Evolutionary conservation across 2,113 vertebrate species (phyloP).

Genomic region (Dasyurus viverrinus): DNA sequence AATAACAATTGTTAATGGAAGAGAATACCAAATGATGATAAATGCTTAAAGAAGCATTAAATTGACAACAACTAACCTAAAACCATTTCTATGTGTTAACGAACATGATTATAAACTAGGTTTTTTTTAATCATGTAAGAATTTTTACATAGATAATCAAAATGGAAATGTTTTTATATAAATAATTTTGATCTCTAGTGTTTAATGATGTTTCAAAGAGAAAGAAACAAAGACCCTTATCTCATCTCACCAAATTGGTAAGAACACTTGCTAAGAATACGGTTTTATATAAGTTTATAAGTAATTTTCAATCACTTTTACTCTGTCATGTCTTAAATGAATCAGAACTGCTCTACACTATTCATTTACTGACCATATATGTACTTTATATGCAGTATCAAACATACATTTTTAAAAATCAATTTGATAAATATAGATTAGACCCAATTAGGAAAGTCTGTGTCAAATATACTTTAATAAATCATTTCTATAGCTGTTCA

Average conservation of each 20-base stretch:
- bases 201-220: slow-evolving; percentile 2
- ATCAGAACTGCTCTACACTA: background rate
- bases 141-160: background rate
- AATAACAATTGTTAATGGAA: slow-evolving; percentile 58
- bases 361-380: background rate
- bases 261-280: slow-evolving; percentile 11
- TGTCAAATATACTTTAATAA: slow-evolving; percentile 3
- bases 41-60: slow-evolving; percentile 21
- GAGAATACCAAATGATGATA: slow-evolving; percentile 13
- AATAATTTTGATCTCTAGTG: background rate
- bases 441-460: background rate
- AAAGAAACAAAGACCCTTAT: background rate
- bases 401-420: slow-evolving; percentile 1
- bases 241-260: background rate
- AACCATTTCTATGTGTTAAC: slow-evolving; percentile 25
- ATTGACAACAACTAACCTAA: background rate
- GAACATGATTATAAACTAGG: background rate
- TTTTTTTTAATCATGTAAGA: background rate
- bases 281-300: background rate
- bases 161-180: background rate
- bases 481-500: background rate
- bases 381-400: background rate
- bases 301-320: background rate
- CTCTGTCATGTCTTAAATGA: background rate
- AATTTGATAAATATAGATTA: background rate